Evolutionary conservation across 2,113 vertebrate genomes (phyloP).

Genomic region (Gymnocephalus cernua): DNA sequence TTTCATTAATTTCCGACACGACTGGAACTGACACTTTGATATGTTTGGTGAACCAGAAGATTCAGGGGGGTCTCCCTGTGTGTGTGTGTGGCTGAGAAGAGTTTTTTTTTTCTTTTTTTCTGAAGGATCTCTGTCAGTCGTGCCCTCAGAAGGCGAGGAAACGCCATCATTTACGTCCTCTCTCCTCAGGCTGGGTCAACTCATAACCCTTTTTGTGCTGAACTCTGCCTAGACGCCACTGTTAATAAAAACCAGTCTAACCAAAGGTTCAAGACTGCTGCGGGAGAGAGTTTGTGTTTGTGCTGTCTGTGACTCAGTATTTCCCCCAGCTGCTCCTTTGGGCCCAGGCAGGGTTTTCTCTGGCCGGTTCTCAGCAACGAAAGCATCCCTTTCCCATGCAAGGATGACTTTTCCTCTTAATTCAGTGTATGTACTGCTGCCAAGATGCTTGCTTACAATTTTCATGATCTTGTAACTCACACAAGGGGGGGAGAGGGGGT

Average conservation of each 20-base stretch:
- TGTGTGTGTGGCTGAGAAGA: background rate
- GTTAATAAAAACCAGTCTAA: conserved; percentile 22
- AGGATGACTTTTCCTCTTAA: conserved; percentile 33
- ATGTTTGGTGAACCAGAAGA: conserved; percentile 1
- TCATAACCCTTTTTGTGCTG: background rate
- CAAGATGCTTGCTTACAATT: conserved; percentile 22
- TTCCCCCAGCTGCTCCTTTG: conserved; percentile 70
- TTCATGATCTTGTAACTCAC: conserved; percentile 20
- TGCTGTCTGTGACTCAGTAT: conserved; percentile 57
- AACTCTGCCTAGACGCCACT: conserved; percentile 53
- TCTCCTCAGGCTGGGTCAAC: conserved; percentile 13
- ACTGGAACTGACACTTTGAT: conserved; percentile 19
- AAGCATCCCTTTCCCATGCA: conserved; percentile 49
- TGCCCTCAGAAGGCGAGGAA: background rate
- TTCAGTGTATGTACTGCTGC: conserved; percentile 1
- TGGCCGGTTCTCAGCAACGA: conserved; percentile 49
- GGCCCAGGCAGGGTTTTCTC: conserved; percentile 55
- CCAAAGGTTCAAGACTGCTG: conserved; percentile 33
- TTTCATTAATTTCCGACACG: conserved; percentile 1
- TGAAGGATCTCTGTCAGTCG: background rate
- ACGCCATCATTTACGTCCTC: background rate
- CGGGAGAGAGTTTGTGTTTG: background rate
- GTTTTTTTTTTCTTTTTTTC: background rate
- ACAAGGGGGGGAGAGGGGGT: background rate
- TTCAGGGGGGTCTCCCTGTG: conserved; percentile 15